Percentiles rank a stretch among this genome's conserved stretches.
Evolutionary conservation across 2,797 vertebrate genomes (phyloP).

Genomic region (Sebastes vulpes): DNA sequence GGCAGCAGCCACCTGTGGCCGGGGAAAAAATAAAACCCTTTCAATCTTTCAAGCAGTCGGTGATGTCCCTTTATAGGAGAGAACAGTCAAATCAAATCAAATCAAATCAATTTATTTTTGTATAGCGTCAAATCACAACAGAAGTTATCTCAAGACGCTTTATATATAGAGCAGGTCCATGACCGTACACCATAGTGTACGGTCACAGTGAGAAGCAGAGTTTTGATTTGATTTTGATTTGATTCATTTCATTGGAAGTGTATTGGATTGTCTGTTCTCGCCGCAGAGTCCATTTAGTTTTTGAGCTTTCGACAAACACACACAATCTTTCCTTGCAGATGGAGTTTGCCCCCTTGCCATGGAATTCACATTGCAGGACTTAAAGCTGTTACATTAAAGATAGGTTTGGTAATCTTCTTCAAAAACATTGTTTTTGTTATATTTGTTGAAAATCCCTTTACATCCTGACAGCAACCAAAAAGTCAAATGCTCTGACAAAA

Average conservation of each 20-base stretch:
- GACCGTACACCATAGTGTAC: too few species aligned
- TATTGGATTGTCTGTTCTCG: not conserved
- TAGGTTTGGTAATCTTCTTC: not conserved
- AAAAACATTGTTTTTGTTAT: not conserved
- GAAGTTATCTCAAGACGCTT: too few species aligned
- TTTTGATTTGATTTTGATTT: not conserved
- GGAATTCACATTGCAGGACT: not conserved
- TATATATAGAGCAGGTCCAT: too few species aligned
- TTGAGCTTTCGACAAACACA: not conserved
- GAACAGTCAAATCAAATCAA: too few species aligned
- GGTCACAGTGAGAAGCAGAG: too few species aligned
- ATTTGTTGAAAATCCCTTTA: not conserved
- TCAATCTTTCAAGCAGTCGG: not conserved
- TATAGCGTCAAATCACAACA: too few species aligned
- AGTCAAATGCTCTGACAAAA: too few species aligned
- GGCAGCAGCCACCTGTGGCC: slow-evolving; percentile 48
- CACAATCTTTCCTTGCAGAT: not conserved
- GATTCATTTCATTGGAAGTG: not conserved
- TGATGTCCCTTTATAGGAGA: not conserved
- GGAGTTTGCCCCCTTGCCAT: not conserved
- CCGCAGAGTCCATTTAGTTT: not conserved
- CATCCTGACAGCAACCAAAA: not conserved
- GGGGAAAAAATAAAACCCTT: not conserved
- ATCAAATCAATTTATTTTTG: too few species aligned
- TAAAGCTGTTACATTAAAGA: not conserved